These are phyloP conservation scores for Agrotis clavis DNA, from an alignment of 2,888 invertebrate genomes.

Conservation along the genomic window DNA sequence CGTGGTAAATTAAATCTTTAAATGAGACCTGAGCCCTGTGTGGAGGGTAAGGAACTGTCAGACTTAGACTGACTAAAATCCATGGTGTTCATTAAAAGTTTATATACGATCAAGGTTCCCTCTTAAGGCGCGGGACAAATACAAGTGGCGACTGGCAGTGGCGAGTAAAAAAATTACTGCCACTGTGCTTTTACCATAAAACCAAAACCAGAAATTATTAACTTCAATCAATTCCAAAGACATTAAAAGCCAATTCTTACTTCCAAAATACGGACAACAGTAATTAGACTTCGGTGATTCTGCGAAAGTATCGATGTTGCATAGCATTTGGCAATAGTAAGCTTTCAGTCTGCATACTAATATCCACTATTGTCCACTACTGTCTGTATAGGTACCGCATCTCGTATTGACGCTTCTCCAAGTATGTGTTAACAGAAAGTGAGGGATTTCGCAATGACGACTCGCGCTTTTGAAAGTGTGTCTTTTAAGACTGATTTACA, in stretches of 20 bases:
- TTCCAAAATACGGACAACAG: neutral
- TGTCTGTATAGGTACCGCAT: constrained; percentile 8
- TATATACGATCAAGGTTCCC: too few species aligned
- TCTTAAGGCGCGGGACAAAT: too few species aligned
- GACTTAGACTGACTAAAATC: too few species aligned
- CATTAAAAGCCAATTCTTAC: too few species aligned
- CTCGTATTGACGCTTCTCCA: constrained; percentile 20
- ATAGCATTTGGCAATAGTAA: constrained; percentile 18
- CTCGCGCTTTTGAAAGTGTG: constrained; percentile 4
- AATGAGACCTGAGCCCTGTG: too few species aligned
- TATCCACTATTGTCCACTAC: neutral
- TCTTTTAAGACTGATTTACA: too few species aligned
- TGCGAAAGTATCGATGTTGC: neutral
- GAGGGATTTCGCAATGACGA: constrained; percentile 7
- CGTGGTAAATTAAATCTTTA: too few species aligned
- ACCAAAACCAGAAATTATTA: neutral
- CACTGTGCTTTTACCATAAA: neutral
- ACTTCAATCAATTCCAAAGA: neutral
- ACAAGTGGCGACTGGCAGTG: too few species aligned
- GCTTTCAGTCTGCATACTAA: constrained; percentile 34
- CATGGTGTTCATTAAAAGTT: too few species aligned
- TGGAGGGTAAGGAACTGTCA: too few species aligned
- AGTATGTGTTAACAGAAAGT: constrained; percentile 18
- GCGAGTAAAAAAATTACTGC: too few species aligned
- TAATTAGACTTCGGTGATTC: neutral